phyloP scores from a whole-genome alignment of 2,888 invertebrate species.

The Lagria hirta region DNA sequence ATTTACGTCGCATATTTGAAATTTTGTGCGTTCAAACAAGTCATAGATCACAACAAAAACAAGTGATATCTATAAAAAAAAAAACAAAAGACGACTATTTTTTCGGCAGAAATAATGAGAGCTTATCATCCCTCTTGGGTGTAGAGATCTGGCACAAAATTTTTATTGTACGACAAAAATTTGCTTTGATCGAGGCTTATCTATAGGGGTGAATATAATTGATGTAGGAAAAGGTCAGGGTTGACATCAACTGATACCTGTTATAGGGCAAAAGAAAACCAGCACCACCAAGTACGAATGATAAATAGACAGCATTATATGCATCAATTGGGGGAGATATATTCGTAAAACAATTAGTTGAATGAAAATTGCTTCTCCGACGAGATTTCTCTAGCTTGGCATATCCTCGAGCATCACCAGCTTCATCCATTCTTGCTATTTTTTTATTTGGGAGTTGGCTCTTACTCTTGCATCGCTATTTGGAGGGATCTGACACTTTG shows the following conservation, averaged over 20 bases:
- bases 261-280: conserved; percentile 91
- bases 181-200: no score
- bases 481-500: no score
- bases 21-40: no score
- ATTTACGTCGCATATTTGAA: neutral
- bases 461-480: no score
- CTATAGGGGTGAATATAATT: conserved; percentile 4
- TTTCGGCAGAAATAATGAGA: no score
- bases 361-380: conserved; percentile 42
- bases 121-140: no score
- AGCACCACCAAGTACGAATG: conserved; percentile 80
- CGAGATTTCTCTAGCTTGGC: conserved; percentile 47
- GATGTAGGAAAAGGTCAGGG: conserved; percentile 19
- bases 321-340: conserved; percentile 70
- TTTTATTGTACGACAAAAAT: no score
- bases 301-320: conserved; percentile 71
- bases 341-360: conserved; percentile 58
- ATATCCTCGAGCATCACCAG: conserved; percentile 47
- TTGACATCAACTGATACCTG: conserved; percentile 63
- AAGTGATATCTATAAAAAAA: no score
- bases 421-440: conserved; percentile 41
- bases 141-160: no score
- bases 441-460: no score
- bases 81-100: no score
- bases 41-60: no score